Evolutionary conservation across 2,888 invertebrate species (phyloP).

Genomic region (Conops quadrifasciatus): DNA sequence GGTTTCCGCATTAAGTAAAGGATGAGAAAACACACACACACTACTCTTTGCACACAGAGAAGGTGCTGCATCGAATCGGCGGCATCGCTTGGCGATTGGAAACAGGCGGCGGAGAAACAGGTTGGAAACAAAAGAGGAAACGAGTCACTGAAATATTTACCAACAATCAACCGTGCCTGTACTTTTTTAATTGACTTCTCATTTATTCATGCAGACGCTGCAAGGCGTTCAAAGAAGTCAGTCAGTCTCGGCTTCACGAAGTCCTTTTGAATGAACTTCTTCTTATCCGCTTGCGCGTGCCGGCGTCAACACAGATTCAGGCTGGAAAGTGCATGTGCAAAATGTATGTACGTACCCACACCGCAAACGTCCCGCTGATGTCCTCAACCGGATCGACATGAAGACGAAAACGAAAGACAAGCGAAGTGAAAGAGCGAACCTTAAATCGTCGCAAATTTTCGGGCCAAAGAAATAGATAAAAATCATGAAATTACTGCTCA

Average conservation of each 20-base stretch:
- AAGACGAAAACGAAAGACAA: neutral
- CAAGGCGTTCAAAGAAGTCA: constrained; percentile 22
- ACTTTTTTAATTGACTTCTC: constrained; percentile 62
- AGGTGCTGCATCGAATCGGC: too few species aligned
- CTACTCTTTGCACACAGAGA: too few species aligned
- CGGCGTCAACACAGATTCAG: neutral
- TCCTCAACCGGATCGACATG: neutral
- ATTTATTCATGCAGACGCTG: constrained; percentile 54
- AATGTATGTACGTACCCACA: neutral
- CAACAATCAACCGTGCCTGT: constrained; percentile 53
- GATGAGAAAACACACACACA: neutral
- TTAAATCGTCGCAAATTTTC: too few species aligned
- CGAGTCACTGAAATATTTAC: constrained; percentile 53
- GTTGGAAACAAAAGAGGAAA: constrained; percentile 6
- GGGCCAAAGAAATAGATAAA: too few species aligned
- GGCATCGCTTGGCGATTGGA: too few species aligned
- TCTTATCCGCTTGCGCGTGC: neutral
- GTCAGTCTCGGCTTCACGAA: neutral
- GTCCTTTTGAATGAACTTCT: constrained; percentile 1
- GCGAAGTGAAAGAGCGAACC: neutral
- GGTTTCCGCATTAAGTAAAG: constrained; percentile 11
- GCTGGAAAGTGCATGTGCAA: neutral
- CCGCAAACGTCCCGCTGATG: too few species aligned
- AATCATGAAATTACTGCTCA: too few species aligned
- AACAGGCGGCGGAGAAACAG: neutral